Evolutionary conservation across 2,888 invertebrate species (phyloP), one percentile per base, ranked within the genome.

Genomic region (Petrolisthes manimaculis): DNA sequence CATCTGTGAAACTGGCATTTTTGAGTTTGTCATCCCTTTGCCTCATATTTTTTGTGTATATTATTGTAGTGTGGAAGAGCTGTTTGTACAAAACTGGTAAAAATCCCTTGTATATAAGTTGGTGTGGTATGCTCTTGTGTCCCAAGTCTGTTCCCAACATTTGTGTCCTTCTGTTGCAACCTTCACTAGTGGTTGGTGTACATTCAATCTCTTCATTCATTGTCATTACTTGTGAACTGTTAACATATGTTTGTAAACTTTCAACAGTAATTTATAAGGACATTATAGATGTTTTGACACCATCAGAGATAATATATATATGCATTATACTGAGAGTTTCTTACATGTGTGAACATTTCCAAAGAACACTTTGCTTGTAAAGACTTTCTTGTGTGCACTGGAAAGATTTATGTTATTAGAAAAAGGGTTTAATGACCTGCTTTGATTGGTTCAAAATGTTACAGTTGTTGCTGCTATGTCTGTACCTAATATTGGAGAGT

Each of bases 121-220:
- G 81, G 88, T 88, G 88, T 88, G 88, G 84, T 88, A 88, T 88
- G 88, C 84, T 88, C 88, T 84, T 88, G 88, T 88, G 88, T 69
- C 82, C 54, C 69, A n/a, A 82, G 82, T 82, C 69, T 51, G 53
- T 88, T 56, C 75, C 53, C 84, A 74, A 69, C 78, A 87, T 79
- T 83, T 88, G 80, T 88, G 84, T 75, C 80, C 81, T 86, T 84
- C 67, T 74, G 75, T 88, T 88, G 80, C 75, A 24, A 24, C 67
- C 81, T 84, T 79, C 88, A 84, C 88, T 61, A 74, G 75, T 81
- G 80, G 88, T 84, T 81, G 79, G 81, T 88, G 84, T 88, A 84
- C 84, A 81, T 81, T 84, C 84, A 88, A 77, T 81, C 84, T 88
- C 71, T 84, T 84, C 84, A 88, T 88, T 88, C 84, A 88, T 84